phyloP scores from a whole-genome alignment of 2,113 vertebrate species.

The Xerus inauris region DNA sequence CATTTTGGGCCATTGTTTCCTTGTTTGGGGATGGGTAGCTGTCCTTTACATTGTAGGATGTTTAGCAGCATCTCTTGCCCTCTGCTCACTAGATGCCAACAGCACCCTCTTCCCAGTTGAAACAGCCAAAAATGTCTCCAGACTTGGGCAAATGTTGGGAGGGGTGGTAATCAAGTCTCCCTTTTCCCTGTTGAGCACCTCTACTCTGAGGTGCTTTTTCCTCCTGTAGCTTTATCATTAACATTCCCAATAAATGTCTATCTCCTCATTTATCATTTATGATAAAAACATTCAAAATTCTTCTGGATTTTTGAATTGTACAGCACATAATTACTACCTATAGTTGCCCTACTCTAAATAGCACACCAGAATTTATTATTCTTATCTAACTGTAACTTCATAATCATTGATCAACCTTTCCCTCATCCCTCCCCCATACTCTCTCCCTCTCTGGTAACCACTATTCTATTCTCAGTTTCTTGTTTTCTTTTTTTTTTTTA shows the following conservation, averaged over 20 bases:
- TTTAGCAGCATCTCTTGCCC: not conserved
- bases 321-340: not conserved
- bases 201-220: slow-evolving; percentile 7
- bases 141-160: not conserved
- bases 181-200: not conserved
- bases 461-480: not conserved
- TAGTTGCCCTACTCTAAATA: not conserved
- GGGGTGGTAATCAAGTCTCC: not conserved
- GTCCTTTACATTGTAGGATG: not conserved
- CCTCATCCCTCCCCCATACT: not conserved
- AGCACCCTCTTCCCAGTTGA: not conserved
- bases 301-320: not conserved
- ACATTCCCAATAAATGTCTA: not conserved
- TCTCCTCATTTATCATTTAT: not conserved
- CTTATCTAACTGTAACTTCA: not conserved
- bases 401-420: too few relatives aligned
- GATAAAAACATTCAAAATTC: not conserved
- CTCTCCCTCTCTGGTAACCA: too few relatives aligned
- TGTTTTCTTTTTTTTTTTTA: too few relatives aligned
- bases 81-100: not conserved
- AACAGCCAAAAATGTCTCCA: not conserved
- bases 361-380: not conserved
- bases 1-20: not conserved
- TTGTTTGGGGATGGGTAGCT: not conserved
- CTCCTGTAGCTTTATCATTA: not conserved